Evolutionary conservation across 1,140 invertebrate genomes (phyloP), one percentile per base, ranked within the genome.

Genomic region (Brachionus rubens): DNA sequence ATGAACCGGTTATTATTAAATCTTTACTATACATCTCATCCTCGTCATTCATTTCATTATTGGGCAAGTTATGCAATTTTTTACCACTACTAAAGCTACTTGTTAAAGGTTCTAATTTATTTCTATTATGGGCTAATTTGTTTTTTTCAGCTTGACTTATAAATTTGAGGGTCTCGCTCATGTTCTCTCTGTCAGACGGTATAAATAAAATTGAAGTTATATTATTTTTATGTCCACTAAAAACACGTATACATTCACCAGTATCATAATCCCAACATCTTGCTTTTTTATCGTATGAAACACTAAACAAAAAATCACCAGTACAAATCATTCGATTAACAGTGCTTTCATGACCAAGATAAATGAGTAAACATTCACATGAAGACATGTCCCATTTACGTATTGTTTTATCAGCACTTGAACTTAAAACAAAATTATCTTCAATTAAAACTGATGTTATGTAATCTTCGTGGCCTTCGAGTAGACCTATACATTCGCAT

Each of bases 351-450:
- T 88, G 87, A 36, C 87, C 87, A 7, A 79, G 78, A 76, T 85
- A 84, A 6, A 86, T 81, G 21, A 82, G 80, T 9, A 87, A 72
- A 76, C 87, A 87, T 76, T 87, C 83, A 59, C 84, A 87, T 30
- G 82, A 84, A 68, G 83, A 83, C 43, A 88, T 86, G 78, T 87
- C 85, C 87, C 87, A 88, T 80, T 88, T 87, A 52, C 86, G 80
- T 30, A 88, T 81, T 9, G 87, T 87, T 70, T 83, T 82, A 80
- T 88, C 87, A 2, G 86, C 86, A 52, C 85, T 84, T 72, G 87
- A 87, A 12, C 86, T 87, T 14, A 88, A 72, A 2, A 88, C 85
- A 80, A 81, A 87, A 46, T 83, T 84, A 62, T 87, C 86, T 43
- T 84, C 81, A 12, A 88, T 84, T 3, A 84, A 77, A 62, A 86